phyloP scores from a whole-genome alignment of 2,888 invertebrate genomes.

The Agrotis puta region DNA sequence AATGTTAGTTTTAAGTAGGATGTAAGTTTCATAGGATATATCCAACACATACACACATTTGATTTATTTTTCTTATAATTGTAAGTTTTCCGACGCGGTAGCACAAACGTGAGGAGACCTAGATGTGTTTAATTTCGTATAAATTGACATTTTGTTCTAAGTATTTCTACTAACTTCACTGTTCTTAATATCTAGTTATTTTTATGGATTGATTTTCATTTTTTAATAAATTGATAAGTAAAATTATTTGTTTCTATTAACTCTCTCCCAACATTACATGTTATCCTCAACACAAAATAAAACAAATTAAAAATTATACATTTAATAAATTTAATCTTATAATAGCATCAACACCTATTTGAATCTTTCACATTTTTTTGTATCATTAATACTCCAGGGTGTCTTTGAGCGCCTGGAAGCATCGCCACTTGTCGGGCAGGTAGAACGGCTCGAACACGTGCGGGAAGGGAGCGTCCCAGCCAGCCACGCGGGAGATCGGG shows the following conservation, averaged over 20 bases:
- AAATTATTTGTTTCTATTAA: constrained; percentile 56
- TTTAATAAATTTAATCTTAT: constrained; percentile 18
- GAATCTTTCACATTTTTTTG: constrained; percentile 1
- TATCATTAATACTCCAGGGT: constrained; percentile 92
- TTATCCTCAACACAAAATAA: not conserved
- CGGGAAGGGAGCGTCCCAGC: constrained; percentile 99
- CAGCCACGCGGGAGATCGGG: constrained; percentile 96
- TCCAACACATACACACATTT: constrained; percentile 72
- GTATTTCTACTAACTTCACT: constrained; percentile 81
- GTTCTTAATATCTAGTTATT: constrained; percentile 84
- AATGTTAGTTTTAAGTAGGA: constrained; percentile 71
- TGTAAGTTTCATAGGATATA: constrained; percentile 74
- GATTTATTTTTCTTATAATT: constrained; percentile 68
- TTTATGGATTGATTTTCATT: constrained; percentile 88
- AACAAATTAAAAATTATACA: not conserved
- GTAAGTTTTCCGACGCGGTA: constrained; percentile 64
- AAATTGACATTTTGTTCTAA: constrained; percentile 82
- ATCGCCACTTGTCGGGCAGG: constrained; percentile 98
- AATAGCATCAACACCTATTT: constrained; percentile 3
- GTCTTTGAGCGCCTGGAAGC: constrained; percentile 95
- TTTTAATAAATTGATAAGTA: constrained; percentile 86
- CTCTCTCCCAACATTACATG: not conserved
- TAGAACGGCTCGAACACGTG: constrained; percentile 99
- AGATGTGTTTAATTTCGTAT: constrained; percentile 77
- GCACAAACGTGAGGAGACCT: constrained; percentile 69